Evolutionary conservation across 1,140 invertebrate genomes (phyloP).

Genomic region (Drepana arcuata): DNA sequence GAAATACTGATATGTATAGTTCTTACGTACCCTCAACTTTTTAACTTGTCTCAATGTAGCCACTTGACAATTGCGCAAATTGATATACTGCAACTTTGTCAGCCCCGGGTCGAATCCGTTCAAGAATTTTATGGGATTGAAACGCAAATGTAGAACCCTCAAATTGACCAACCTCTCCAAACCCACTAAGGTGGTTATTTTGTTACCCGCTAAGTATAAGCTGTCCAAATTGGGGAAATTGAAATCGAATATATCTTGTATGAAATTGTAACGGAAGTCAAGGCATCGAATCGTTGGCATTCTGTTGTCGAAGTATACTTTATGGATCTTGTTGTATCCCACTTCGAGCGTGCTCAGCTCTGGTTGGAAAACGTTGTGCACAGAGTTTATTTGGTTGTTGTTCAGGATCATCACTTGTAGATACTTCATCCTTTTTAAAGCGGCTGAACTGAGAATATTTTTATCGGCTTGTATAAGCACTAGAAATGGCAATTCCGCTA

Average conservation of each 20-base stretch:
- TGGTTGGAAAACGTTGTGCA: conserved; percentile 67
- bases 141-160: conserved; percentile 66
- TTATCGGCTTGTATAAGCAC: conserved; percentile 68
- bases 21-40: conserved; percentile 52
- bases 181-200: conserved; percentile 49
- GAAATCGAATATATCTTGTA: conserved; percentile 52
- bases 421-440: conserved; percentile 65
- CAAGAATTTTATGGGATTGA: conserved; percentile 67
- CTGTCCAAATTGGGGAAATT: conserved; percentile 64
- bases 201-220: conserved; percentile 65
- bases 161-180: conserved; percentile 60
- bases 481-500: conserved; percentile 64
- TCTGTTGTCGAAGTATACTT: conserved; percentile 31
- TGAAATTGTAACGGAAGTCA: conserved; percentile 65
- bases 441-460: conserved; percentile 59
- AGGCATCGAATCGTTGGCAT: conserved; percentile 60
- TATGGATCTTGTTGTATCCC: conserved; percentile 60
- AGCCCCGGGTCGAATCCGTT: conserved; percentile 55
- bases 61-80: conserved; percentile 70
- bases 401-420: conserved; percentile 72
- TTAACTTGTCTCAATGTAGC: conserved; percentile 64
- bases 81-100: conserved; percentile 67
- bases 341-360: conserved; percentile 68
- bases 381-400: conserved; percentile 60
- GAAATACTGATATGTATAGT: no score